Conservation (phyloP, 2,797 vertebrate genomes). For the Caiman crocodilus region DNA sequence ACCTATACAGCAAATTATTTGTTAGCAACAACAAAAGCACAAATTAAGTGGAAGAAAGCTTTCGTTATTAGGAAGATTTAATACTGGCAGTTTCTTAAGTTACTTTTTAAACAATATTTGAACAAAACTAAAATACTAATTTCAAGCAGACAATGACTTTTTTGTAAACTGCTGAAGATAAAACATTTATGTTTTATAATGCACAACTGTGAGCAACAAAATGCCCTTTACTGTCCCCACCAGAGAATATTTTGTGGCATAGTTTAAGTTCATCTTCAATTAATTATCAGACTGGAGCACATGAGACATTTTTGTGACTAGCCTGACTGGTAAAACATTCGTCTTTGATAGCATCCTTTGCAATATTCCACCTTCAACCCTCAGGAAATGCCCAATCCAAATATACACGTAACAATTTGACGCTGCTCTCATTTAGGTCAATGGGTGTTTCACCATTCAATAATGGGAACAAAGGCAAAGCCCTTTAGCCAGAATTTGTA, state of each 20-base stretch:
- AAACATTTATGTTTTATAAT: constrained; percentile 11
- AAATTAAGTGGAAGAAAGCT: constrained; percentile 77
- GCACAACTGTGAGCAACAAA: neutral
- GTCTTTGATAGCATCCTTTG: neutral
- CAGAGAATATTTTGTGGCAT: neutral
- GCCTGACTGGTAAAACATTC: neutral
- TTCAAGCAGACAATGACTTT: neutral
- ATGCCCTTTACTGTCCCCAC: neutral
- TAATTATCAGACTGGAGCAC: neutral
- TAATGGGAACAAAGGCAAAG: neutral
- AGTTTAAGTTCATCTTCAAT: neutral
- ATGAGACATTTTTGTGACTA: neutral
- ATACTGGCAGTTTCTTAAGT: constrained; percentile 63
- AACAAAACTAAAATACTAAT: neutral
- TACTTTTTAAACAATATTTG: constrained; percentile 25
- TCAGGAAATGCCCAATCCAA: neutral
- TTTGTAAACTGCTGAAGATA: neutral
- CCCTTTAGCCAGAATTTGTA: neutral
- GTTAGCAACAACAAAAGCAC: constrained; percentile 81
- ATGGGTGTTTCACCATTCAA: neutral
- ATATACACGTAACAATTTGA: neutral
- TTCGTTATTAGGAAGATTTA: constrained; percentile 78
- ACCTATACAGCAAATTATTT: constrained; percentile 80
- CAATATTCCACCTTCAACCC: neutral
- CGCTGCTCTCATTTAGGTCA: neutral